These are phyloP conservation scores for Anorthoa munda DNA, from an alignment of 2,888 invertebrate species.

Conservation along the genomic window DNA sequence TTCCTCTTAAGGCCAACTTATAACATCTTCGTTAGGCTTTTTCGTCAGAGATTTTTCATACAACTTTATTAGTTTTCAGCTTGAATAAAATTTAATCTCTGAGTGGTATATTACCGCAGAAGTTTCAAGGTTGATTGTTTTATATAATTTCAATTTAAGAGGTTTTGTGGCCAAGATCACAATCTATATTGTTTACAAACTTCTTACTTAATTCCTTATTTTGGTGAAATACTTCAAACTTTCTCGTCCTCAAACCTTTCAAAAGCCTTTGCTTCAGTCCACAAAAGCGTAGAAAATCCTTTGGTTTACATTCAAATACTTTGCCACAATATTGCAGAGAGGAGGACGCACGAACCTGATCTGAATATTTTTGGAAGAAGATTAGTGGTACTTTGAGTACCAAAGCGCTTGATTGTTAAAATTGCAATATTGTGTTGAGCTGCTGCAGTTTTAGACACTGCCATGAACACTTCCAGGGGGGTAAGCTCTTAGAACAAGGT, in stretches of 20 bases:
- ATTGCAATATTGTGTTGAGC: not conserved
- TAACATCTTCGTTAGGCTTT: too few relatives aligned
- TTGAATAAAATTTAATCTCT: not conserved
- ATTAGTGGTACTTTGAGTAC: not conserved
- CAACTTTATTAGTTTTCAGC: too few relatives aligned
- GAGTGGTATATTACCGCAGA: not conserved
- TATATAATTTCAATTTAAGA: slow-evolving; percentile 16
- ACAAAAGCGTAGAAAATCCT: slow-evolving; percentile 51
- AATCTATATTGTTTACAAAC: slow-evolving; percentile 46
- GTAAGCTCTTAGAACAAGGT: too few relatives aligned
- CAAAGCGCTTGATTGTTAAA: not conserved
- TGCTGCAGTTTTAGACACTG: too few relatives aligned
- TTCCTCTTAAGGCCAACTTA: too few relatives aligned
- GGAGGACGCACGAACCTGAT: slow-evolving; percentile 21
- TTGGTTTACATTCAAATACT: slow-evolving; percentile 56
- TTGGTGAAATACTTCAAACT: slow-evolving; percentile 42
- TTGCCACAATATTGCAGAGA: slow-evolving; percentile 30
- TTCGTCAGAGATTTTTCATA: too few relatives aligned
- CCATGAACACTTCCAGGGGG: too few relatives aligned
- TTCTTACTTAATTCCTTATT: slow-evolving; percentile 38
- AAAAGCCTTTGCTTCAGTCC: slow-evolving; percentile 44
- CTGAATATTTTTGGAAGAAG: slow-evolving; percentile 35
- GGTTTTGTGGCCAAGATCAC: slow-evolving; percentile 16
- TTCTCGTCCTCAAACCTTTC: slow-evolving; percentile 37
- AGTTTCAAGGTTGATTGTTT: slow-evolving; percentile 9